These are phyloP conservation scores for Watsonalla cultraria DNA, from an alignment of 2,888 invertebrate species.

Conservation along the genomic window DNA sequence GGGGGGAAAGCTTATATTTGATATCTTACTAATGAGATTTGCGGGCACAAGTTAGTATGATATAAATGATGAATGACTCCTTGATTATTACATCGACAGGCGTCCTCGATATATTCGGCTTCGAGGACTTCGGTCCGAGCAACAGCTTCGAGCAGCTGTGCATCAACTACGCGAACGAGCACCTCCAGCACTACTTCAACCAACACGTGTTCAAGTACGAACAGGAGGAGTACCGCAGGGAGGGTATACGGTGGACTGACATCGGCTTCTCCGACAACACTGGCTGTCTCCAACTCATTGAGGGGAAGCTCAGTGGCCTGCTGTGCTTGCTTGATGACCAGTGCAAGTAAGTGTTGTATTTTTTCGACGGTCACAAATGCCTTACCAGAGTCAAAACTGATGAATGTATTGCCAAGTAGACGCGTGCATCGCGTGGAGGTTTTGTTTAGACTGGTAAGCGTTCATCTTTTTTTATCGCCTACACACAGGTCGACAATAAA, in stretches of 20 bases:
- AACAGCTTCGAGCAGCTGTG: conserved; percentile 98
- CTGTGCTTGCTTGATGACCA: conserved; percentile 96
- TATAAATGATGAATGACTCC: too few relatives aligned
- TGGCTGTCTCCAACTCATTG: conserved; percentile 94
- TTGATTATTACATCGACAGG: conserved; percentile 58
- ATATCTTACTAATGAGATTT: too few relatives aligned
- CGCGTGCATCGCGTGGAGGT: too few relatives aligned
- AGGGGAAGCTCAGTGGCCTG: conserved; percentile 93
- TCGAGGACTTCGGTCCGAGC: conserved; percentile 94
- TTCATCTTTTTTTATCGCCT: too few relatives aligned
- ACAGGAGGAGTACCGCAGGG: conserved; percentile 95
- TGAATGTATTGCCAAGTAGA: too few relatives aligned
- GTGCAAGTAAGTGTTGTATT: conserved; percentile 96
- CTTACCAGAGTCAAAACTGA: too few relatives aligned
- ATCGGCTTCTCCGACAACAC: conserved; percentile 98
- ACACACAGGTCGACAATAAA: too few relatives aligned
- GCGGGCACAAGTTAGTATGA: too few relatives aligned
- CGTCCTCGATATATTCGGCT: conserved; percentile 97
- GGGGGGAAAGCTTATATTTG: too few relatives aligned
- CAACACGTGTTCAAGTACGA: conserved; percentile 99
- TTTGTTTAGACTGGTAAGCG: too few relatives aligned
- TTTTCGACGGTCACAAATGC: too few relatives aligned
- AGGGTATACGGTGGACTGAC: conserved; percentile 96
- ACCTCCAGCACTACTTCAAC: conserved; percentile 98
- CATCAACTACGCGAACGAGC: conserved; percentile 98